A percentile compares a stretch with the other conserved stretches of the same genome.
phyloP scores from a whole-genome alignment of 2,888 invertebrate species.

The Tenodera sinensis region DNA sequence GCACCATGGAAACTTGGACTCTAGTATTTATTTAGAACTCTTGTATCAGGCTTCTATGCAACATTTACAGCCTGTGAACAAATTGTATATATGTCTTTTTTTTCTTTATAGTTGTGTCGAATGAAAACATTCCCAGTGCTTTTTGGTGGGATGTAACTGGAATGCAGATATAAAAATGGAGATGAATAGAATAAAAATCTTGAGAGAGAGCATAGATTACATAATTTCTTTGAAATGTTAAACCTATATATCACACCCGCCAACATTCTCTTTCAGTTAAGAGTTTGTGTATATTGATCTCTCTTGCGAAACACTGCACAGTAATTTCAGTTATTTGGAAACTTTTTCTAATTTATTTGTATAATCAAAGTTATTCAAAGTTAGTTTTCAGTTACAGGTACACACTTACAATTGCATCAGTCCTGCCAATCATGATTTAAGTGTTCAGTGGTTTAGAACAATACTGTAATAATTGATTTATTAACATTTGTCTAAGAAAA shows the following conservation, averaged over 20 bases:
- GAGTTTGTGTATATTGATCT: too few relatives aligned
- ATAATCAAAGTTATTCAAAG: too few relatives aligned
- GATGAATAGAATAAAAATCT: not conserved
- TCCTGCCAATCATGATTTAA: too few relatives aligned
- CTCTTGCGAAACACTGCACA: too few relatives aligned
- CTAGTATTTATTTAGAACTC: not conserved
- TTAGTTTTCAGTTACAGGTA: too few relatives aligned
- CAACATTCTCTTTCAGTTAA: not conserved
- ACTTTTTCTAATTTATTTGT: too few relatives aligned
- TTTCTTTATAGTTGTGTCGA: not conserved
- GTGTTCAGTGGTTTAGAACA: too few relatives aligned
- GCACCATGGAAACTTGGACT: not conserved
- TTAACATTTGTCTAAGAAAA: too few relatives aligned
- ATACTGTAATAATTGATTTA: too few relatives aligned
- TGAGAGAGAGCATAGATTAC: not conserved
- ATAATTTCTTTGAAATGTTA: not conserved
- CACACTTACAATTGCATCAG: too few relatives aligned
- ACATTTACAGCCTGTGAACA: not conserved
- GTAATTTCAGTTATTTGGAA: too few relatives aligned
- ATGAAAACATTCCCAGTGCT: not conserved
- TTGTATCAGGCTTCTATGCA: not conserved
- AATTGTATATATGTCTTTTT: not conserved
- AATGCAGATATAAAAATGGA: not conserved
- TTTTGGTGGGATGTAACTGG: not conserved
- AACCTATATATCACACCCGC: not conserved